phyloP scores from a whole-genome alignment of 2,113 vertebrate genomes.

The Gadus macrocephalus region DNA sequence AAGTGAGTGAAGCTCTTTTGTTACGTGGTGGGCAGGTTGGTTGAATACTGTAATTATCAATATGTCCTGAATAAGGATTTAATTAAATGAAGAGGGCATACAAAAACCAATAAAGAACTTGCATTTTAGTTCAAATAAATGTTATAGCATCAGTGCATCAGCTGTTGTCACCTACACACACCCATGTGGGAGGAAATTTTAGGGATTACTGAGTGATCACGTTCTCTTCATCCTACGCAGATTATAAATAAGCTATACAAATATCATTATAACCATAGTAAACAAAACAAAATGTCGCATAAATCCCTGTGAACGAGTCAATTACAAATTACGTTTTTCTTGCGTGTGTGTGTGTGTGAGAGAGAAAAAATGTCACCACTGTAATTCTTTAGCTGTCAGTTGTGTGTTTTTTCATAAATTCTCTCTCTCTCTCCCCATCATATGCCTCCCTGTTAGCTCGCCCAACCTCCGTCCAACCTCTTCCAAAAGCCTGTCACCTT shows the following conservation, averaged over 20 bases:
- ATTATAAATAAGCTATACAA: background rate
- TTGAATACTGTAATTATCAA: no score
- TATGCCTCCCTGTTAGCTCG: background rate
- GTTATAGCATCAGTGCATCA: no score
- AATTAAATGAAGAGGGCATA: no score
- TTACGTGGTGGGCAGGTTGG: no score
- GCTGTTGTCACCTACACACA: no score
- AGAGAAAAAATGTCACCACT: no score
- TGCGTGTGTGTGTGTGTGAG: background rate
- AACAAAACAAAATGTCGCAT: background rate
- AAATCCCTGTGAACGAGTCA: background rate
- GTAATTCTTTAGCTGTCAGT: no score
- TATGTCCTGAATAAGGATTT: no score
- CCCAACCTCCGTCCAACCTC: constrained; percentile 13
- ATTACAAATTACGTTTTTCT: background rate
- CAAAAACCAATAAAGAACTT: no score
- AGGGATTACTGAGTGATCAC: background rate
- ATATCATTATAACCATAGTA: background rate
- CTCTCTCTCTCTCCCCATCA: background rate
- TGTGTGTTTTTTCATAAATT: no score
- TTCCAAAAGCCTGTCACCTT: background rate
- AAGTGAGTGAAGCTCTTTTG: no score
- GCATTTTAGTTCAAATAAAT: no score
- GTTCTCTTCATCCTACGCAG: background rate
- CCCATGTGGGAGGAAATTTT: background rate